Evolutionary conservation across 2,888 invertebrate species (phyloP), one percentile per base, ranked within the genome.

Genomic region (Strigamia transsilvanica): DNA sequence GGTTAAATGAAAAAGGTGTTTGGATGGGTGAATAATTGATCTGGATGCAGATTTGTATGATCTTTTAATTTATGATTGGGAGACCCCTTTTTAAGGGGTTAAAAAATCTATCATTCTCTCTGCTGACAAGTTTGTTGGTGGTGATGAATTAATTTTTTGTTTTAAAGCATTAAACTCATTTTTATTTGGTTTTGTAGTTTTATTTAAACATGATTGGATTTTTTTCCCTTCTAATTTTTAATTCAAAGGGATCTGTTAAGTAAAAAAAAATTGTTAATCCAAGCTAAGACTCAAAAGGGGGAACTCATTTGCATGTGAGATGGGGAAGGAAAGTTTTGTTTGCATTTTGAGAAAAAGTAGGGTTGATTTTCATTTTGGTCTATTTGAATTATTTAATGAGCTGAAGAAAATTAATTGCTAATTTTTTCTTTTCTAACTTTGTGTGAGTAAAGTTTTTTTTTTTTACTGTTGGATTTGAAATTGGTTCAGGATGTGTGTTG

Each of bases 361-460:
- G 42, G 13, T 10, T 42, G 13, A 18, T 61, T 61, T 61, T 61
- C 7, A 61, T 61, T 61, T 61, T 61, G 21, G 15, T 61, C n/a
- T 21, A n/a, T 61, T 61, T 61, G 61, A 61, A 61, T 61, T 61
- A 61, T 61, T 61, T 61, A 61, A 61, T 61, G 61, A 61, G 61
- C 6, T 61, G n/a, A 23, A 61, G 61, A 61, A 61, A 61, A 61
- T 61, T 61, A 61, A 61, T 61, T 61, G 61, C 61, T 21, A 61
- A 61, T 18, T 61, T 61, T 61, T 61, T n/a, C 4, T 51, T 51
- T 51, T 61, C 10, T 6, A 42, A 13, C 42, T 18, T 61, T 61
- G 7, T 61, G 3, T 61, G 56, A 18, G 7, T 56, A 56, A 41
- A 41, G 41, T 41, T 41, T 41, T 7, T 7, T 41, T 41, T 41